A percentile compares a stretch with the other conserved stretches of the same genome.
phyloP scores from a whole-genome alignment of 1,140 invertebrate genomes.

The Cotesia vestalis region DNA sequence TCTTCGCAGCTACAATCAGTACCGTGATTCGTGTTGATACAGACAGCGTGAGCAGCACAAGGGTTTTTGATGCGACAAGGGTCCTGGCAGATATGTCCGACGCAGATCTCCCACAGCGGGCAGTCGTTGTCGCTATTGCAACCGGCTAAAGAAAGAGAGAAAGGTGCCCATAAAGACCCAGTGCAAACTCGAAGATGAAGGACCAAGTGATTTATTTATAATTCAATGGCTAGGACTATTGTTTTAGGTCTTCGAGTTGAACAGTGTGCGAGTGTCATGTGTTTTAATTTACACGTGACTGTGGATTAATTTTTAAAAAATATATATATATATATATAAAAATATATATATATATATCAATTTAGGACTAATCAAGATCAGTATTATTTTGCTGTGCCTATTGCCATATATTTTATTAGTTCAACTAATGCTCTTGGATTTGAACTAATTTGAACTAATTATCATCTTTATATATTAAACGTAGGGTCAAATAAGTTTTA shows the following conservation, averaged over 20 bases:
- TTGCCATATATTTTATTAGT: too few relatives aligned
- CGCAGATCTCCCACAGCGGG: conserved; percentile 80
- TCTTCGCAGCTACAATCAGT: conserved; percentile 85
- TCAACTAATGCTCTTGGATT: too few relatives aligned
- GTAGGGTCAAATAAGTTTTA: too few relatives aligned
- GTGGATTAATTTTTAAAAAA: too few relatives aligned
- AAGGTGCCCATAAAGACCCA: conserved; percentile 61
- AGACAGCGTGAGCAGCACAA: conserved; percentile 84
- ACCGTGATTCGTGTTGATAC: conserved; percentile 87
- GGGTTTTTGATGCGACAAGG: conserved; percentile 84
- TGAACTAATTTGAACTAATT: too few relatives aligned
- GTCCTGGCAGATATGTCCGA: conserved; percentile 80
- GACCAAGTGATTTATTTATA: conserved; percentile 1
- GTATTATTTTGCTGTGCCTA: too few relatives aligned
- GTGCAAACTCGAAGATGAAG: conserved; percentile 50
- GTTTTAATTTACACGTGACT: not conserved
- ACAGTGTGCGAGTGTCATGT: not conserved
- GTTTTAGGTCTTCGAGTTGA: conserved; percentile 27
- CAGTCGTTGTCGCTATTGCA: conserved; percentile 85
- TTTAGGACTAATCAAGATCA: not conserved
- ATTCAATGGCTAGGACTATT: too few relatives aligned
- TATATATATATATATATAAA: too few relatives aligned
- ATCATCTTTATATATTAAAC: too few relatives aligned
- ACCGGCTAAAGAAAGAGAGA: conserved; percentile 74
- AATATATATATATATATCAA: too few relatives aligned